Evolutionary conservation across 2,888 invertebrate species (phyloP).

Genomic region (Drosophila hamatofila): DNA sequence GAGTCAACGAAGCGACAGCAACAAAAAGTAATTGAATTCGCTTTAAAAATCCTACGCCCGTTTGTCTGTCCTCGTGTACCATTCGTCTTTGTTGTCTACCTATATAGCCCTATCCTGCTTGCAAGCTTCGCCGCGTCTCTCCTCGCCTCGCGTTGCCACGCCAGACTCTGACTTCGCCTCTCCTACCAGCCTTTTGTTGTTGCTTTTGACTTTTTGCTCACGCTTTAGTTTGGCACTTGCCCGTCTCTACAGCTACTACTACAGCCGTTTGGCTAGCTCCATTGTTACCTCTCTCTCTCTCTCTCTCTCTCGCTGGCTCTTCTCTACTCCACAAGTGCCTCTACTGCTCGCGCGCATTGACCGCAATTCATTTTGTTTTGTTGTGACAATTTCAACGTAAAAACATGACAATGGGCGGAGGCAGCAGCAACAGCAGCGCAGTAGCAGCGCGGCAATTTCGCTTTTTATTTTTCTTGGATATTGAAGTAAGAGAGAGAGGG

Average conservation of each 20-base stretch:
- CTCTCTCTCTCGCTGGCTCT: conserved; percentile 1
- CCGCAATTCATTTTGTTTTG: conserved; percentile 67
- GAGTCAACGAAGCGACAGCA: conserved; percentile 47
- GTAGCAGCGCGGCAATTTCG: conserved; percentile 15
- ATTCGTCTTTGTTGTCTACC: conserved; percentile 30
- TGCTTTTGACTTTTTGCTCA: conserved; percentile 35
- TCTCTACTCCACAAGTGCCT: background rate
- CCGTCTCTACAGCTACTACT: conserved; percentile 6
- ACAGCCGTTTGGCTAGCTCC: conserved; percentile 7
- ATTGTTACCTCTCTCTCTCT: background rate
- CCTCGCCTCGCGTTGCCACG: background rate
- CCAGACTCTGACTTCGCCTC: background rate
- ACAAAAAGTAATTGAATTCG: conserved; percentile 80
- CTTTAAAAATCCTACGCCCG: conserved; percentile 72
- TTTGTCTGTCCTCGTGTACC: conserved; percentile 12
- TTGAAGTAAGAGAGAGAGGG: conserved; percentile 24
- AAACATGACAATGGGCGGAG: conserved; percentile 57
- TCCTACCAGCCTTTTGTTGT: conserved; percentile 22
- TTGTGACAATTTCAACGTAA: conserved; percentile 79
- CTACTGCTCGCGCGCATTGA: conserved; percentile 44
- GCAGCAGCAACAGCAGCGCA: conserved; percentile 3
- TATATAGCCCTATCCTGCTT: conserved; percentile 5
- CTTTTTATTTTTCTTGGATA: conserved; percentile 15
- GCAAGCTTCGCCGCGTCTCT: background rate
- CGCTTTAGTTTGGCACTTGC: conserved; percentile 49